Evolutionary conservation across 2,113 vertebrate species (phyloP), one percentile per base, ranked within the genome.

Genomic region (Myocastor coypus): DNA sequence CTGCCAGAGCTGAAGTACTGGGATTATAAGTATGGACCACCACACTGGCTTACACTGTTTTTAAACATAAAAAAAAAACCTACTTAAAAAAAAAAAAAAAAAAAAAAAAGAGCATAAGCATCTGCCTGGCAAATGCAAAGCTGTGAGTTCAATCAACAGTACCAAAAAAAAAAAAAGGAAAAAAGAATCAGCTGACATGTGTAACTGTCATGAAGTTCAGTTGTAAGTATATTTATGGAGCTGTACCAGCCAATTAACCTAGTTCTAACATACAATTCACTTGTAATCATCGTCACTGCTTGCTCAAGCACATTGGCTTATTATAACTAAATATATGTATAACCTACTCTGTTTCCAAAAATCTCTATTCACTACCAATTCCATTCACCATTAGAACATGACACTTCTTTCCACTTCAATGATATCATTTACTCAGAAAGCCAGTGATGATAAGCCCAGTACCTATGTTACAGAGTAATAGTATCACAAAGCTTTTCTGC

Each of bases 211-310:
- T 69, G 57, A 91, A 90, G 17, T 92, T 68, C 19, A 59, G 13
- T 40, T 32, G 75, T n/a, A 87, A 95, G 63, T 46, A 19, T 28
- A 92, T 40, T 94, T 87, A 89, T 19, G 83, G 22, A 91, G 42
- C 28, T 86, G 0, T 88, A 7, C 14, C 40, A 92, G 20, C 22
- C 52, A 90, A 22, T 73, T 61, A 64, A 68, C 40, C 34, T 81
- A 75, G 22, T 92, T 92, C 69, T 84, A 84, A 90, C 20, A 50
- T 7, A 24, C 30, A 63, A 68, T 30, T 89, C 69, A 83, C 3
- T 28, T 82, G 59, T 28, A 95, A 22, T 64, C n/a, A n/a, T n/a
- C n/a, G 40, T 89, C n/a, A 40, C 57, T 59, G 50, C 86, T 78
- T 86, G 66, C 34, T 89, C 61, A 86, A 88, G 52, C 30, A 92